phyloP scores from a whole-genome alignment of 2,797 vertebrate species.

The Onychomys torridus region DNA sequence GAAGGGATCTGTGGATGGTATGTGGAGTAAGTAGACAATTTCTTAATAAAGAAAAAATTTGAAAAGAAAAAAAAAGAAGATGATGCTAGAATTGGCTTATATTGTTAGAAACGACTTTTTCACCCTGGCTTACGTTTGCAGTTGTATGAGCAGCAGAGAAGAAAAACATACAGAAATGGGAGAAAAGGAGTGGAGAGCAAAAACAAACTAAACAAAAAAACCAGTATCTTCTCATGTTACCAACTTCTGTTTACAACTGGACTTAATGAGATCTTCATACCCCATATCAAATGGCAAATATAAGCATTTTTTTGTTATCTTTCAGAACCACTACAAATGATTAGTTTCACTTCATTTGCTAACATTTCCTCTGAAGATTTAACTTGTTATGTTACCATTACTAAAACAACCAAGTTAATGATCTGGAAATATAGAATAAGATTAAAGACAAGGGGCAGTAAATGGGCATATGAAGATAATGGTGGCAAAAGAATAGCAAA shows the following conservation, averaged over 20 bases:
- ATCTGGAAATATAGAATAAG: not conserved
- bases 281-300: not conserved
- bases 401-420: not conserved
- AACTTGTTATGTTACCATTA: not conserved
- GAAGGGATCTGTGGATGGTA: too few species aligned
- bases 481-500: not conserved
- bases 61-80: not conserved
- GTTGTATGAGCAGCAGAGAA: not conserved
- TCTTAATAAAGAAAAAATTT: too few species aligned
- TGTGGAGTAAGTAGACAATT: too few species aligned
- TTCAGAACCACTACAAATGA: not conserved
- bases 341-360: not conserved
- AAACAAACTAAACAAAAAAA: not conserved
- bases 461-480: not conserved
- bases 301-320: not conserved
- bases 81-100: not conserved
- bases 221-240: not conserved
- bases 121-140: not conserved
- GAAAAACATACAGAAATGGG: not conserved
- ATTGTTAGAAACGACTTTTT: not conserved
- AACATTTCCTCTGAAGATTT: not conserved
- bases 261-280: not conserved
- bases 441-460: not conserved
- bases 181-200: not conserved
- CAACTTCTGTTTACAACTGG: not conserved